Evolutionary conservation across 2,888 invertebrate species (phyloP).

Genomic region (Stenchaetothrips biformis): DNA sequence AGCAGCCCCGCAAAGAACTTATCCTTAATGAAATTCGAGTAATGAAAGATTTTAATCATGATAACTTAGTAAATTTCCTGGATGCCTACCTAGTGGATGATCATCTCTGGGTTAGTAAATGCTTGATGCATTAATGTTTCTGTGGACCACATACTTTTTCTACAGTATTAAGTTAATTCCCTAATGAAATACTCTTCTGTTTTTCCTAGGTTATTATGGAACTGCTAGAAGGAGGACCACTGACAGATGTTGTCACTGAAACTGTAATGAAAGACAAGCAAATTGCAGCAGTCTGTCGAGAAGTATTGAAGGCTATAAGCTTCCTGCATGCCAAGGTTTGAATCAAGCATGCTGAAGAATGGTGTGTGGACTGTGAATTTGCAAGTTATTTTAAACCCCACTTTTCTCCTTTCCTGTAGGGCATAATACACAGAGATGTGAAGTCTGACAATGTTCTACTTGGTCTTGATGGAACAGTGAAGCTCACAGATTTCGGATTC

Average conservation of each 20-base stretch:
- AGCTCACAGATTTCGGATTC: slow-evolving; percentile 96
- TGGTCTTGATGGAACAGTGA: slow-evolving; percentile 87
- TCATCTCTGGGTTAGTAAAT: slow-evolving; percentile 72
- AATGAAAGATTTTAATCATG: slow-evolving; percentile 85
- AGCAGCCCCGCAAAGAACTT: slow-evolving; percentile 92
- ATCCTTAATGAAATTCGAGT: slow-evolving; percentile 93
- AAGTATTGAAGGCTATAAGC: slow-evolving; percentile 80
- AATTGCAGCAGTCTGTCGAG: slow-evolving; percentile 90
- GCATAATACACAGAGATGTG: slow-evolving; percentile 91
- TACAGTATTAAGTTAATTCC: background rate
- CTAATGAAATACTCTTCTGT: background rate
- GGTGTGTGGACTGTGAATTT: background rate
- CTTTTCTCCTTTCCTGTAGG: slow-evolving; percentile 44
- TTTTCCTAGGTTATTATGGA: slow-evolving; percentile 72
- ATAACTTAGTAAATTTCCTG: slow-evolving; percentile 91
- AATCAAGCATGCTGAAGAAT: background rate
- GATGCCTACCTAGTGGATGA: slow-evolving; percentile 88
- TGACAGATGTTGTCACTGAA: slow-evolving; percentile 96
- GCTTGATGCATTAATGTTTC: slow-evolving; percentile 25
- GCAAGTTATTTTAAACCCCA: slow-evolving; percentile 21
- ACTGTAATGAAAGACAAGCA: slow-evolving; percentile 95
- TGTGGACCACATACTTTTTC: background rate
- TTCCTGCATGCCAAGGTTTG: slow-evolving; percentile 72
- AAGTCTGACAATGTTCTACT: slow-evolving; percentile 96
- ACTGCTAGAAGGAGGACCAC: slow-evolving; percentile 86